Conservation (phyloP, 1,140 invertebrate species). For the Brachionus rotundiformis region DNA sequence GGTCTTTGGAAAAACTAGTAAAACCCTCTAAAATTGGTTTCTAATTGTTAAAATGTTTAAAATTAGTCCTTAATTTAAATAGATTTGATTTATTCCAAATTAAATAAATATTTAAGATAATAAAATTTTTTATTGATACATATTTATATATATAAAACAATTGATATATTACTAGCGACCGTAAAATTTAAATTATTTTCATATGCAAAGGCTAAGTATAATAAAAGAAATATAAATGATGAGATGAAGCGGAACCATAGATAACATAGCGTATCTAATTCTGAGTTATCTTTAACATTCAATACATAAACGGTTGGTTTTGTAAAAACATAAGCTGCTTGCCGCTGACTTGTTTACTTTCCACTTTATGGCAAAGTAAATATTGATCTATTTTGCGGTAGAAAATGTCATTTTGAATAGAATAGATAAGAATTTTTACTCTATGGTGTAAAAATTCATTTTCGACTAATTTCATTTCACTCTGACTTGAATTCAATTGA, state of each 20-base stretch:
- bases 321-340: neutral
- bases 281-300: neutral
- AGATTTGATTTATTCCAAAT: neutral
- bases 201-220: neutral
- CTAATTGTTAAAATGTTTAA: neutral
- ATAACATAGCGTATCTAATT: conserved; percentile 25
- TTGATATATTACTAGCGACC: conserved; percentile 15
- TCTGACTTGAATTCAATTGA: neutral
- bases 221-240: neutral
- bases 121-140: neutral
- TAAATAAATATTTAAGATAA: neutral
- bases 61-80: neutral
- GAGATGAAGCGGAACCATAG: neutral
- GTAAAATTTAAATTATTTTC: conserved; percentile 25
- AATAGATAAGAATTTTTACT: neutral
- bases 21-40: neutral
- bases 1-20: too few species aligned
- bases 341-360: neutral
- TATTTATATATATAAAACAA: neutral
- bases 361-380: conserved; percentile 1
- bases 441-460: neutral
- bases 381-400: neutral
- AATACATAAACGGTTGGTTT: neutral
- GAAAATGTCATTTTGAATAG: neutral
- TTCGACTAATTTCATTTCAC: neutral